Evolutionary conservation across 2,888 invertebrate genomes (phyloP), one percentile per base, ranked within the genome.

Genomic region (Dione juno): DNA sequence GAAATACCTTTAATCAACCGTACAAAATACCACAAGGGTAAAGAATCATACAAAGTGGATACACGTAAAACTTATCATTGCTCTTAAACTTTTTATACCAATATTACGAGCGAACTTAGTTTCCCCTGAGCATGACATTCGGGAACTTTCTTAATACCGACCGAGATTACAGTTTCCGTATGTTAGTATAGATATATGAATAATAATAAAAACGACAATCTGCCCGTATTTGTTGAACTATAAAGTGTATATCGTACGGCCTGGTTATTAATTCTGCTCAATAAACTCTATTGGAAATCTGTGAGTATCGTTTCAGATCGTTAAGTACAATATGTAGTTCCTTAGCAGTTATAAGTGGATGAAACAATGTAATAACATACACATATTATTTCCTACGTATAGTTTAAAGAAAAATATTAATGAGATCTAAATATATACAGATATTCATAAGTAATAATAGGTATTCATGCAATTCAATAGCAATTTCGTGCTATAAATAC

Each of bases 101-200:
- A 90, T 90, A 91, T 89, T 84, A 84, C 84, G 81, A 83, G 78
- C 76, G 78, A 88, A 90, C 81, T 88, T 84, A 83, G 82, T 86
- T 83, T 82, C 82, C 85, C 77, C 77, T 84, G 84, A 84, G 85
- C 87, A 84, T 86, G 87, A 86, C 85, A 89, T 88, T 87, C 85
- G 84, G 83, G 86, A 92, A 92, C 88, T 92, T 92, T 92, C 86
- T 83, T 92, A 92, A 92, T 92, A 92, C 89, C 84, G 84, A 80
- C 79, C 81, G 80, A 88, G 87, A 90, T 91, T 91, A 89, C 85
- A 82, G 86, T 88, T 85, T 78, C 84, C 88, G 84, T 89, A 87
- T 86, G 85, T 80, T 78, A 71, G 74, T 77, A 75, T 79, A 71
- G 74, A 75, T 80, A 87, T 86, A 82, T 83, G 80, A 85, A 86